Base-by-base conservation (phyloP, 2,113 vertebrate genomes). In the Pygoscelis adeliae region DNA sequence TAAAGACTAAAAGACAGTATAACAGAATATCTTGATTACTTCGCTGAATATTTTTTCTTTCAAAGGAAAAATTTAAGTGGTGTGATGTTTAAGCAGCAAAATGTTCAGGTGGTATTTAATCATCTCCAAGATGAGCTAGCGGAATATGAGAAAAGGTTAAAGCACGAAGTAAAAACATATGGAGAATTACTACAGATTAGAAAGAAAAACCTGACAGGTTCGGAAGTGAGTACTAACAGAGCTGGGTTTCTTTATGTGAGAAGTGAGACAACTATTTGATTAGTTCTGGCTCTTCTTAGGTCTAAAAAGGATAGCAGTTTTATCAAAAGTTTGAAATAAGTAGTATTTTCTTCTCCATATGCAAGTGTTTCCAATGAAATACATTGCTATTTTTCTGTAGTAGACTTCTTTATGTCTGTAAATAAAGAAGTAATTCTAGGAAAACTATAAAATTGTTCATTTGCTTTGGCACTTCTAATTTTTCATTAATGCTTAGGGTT, bases 121-220 rank as follows among this genome's bases (percentile, higher is more conserved):
- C 97, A 96, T 91, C 90, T 99, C 50, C 87, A 96, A 92, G 95
- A 96, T 90, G 98, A 98, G 40, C 72, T 98, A 72, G 92, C 93
- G 90, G 93, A 90, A 93, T 97, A 92, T 91, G 96, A 97, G 76
- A 93, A 98, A 91, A 98, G 93, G 92, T 84, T 97, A 77, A 95
- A 96, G 44, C 85, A 87, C 49, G 97, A 96, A 77, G 81, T 87
- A 87, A 96, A 97, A 97, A 86, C 84, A 65, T 94, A 98, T 34
- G 47, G 81, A 52, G 67, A 95, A 82, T 97, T 98, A 34, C 79
- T 98, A 52, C 91, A 91, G 89, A 95, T 87, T 26, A 98, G 98
- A 79, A 97, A 89, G 89, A 87, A 97, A 91, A 59, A 85, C 87
- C 94, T 97, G 97, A 91, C 98, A 94, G 94, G 97, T 52, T 95